Base-by-base conservation (phyloP, 2,888 invertebrate genomes). In the Philaethria dido region DNA sequence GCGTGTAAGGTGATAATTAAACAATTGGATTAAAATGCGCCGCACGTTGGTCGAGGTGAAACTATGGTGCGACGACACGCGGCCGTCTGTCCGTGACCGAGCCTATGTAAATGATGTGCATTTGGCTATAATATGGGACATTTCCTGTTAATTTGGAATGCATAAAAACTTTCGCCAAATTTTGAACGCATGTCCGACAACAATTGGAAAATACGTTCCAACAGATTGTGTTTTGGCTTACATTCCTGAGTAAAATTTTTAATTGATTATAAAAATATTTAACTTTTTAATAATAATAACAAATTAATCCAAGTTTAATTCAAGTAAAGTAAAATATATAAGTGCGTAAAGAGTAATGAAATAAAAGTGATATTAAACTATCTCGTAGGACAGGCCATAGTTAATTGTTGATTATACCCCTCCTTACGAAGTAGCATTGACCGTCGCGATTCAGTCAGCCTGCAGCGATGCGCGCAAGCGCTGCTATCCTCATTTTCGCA, bases 391-490 rank as follows among this genome's bases (percentile, higher is more conserved):
- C n/a, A n/a, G n/a, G n/a, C n/a, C 44, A 36, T 60, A 52, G 33
- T 14, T 52, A 44, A 50, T 65, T 33, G 48, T 50, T 20, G 8
- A 65, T 4, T 42, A 42, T 33, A 29, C 80, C 84, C 83, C 83
- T 80, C 76, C 81, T 84, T 57, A 25, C 29, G 52, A 42, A 20
- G 52, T n/a, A 80, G 63, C 64, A 33, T 45, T 29, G 60, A 60
- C 45, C 76, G 80, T 74, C 75, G 69, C 73, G 71, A 79, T 73
- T 87, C 89, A 89, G 91, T 91, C 78, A 78, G 78, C 71, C 80
- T 75, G 78, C 80, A 86, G 86, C 91, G 79, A 92, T 92, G 92
- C 88, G 88, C 79, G 86, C 84, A 86, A 80, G 87, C 81, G 87
- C 86, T 82, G 87, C 84, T 73, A 76, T 88, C 73, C 76, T 88